Base-by-base conservation (phyloP, 2,113 vertebrate genomes). In the Phaethon lepturus region DNA sequence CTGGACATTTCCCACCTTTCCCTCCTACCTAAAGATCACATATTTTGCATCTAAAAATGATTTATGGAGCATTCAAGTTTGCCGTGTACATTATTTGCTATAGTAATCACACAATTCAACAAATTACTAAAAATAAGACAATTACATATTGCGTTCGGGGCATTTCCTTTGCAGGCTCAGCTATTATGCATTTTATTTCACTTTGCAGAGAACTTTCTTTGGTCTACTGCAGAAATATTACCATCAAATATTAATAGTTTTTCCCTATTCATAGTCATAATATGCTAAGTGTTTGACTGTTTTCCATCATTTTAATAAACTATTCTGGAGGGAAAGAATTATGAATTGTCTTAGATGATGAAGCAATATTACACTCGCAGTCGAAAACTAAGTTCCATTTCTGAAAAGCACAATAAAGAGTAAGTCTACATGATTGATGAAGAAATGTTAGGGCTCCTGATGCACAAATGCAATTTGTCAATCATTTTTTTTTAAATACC, bases 171-270 rank as follows among this genome's bases (percentile, higher is more conserved):
- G 49, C 58, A 76, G 74, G 63, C 31, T 79, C 62, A 78, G 94
- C 40, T 7, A 4, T 47, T 67, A 17, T 3, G 12, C 9, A 23
- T 84, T 87, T 92, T 44, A 84, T 84, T 81, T 78, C 52, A 25
- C 49, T 89, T 64, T 52, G 24, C 72, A 92, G 56, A 83, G 60
- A 47, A 55, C 33, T 88, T 73, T 66, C 24, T 90, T 95, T 91
- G 35, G 44, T n/a, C 68, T 94, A 13, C 80, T 72, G 86, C 69
- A 93, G 83, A 28, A 95, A 85, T 89, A 91, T 67, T 74, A 60
- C 50, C 76, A 95, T 88, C 40, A 94, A 95, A 76, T 85, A 97
- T 95, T 95, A 88, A 94, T 52, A 28, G 47, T 20, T 95, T 74
- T 85, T 45, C 68, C 56, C 20, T 63, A 45, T 81, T 88, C 86